phyloP scores from a whole-genome alignment of 2,888 invertebrate genomes.

The Diploptera punctata region DNA sequence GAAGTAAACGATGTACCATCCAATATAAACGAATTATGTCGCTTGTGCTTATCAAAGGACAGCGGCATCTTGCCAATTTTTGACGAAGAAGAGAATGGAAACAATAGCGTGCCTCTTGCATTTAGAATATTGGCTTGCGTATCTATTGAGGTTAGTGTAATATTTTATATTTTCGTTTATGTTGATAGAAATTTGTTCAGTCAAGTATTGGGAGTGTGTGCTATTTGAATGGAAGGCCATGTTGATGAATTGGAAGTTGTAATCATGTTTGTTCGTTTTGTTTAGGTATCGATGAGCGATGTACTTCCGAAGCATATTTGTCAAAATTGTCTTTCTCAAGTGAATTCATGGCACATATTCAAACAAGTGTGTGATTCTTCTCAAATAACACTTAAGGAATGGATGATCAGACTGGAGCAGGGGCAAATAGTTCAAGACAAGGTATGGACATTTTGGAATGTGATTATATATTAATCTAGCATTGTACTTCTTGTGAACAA shows the following conservation, averaged over 20 bases:
- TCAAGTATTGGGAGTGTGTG: no score
- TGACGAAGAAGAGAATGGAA: slow-evolving; percentile 57
- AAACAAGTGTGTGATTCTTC: slow-evolving; percentile 68
- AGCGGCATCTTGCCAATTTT: slow-evolving; percentile 67
- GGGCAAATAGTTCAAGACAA: slow-evolving; percentile 42
- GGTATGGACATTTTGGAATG: no score
- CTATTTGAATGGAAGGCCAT: no score
- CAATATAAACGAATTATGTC: slow-evolving; percentile 56
- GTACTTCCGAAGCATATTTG: slow-evolving; percentile 71
- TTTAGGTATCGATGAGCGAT: slow-evolving; percentile 69
- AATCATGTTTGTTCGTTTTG: slow-evolving; percentile 49
- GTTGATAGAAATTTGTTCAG: no score
- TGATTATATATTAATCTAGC: no score
- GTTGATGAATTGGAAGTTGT: neutral
- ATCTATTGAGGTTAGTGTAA: slow-evolving; percentile 67
- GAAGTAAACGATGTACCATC: slow-evolving; percentile 10
- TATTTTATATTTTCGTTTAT: no score
- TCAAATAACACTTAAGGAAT: slow-evolving; percentile 68
- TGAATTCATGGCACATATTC: slow-evolving; percentile 71
- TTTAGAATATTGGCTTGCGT: slow-evolving; percentile 70
- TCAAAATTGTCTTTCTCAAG: slow-evolving; percentile 65
- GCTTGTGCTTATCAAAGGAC: slow-evolving; percentile 68
- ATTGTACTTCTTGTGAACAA: no score
- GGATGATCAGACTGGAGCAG: slow-evolving; percentile 59
- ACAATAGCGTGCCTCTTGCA: slow-evolving; percentile 58